A percentile compares a stretch with the other conserved stretches of the same genome.
Conservation (phyloP, 2,113 vertebrate genomes). For the Asarcornis scutulata region DNA sequence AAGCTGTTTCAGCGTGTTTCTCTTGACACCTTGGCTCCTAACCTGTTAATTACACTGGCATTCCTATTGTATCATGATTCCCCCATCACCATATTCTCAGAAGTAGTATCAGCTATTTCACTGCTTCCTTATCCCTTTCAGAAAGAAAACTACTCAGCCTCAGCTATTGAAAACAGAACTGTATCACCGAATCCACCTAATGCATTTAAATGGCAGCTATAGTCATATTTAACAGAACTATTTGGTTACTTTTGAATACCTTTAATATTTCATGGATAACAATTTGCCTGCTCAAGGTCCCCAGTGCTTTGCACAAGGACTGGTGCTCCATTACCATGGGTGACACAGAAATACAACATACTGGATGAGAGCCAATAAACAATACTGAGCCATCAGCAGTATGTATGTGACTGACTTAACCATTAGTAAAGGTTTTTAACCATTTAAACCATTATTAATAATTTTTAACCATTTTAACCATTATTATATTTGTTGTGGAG, state of each 20-base stretch:
- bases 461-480: too few species aligned
- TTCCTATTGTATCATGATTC: not conserved
- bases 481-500: too few species aligned
- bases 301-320: not conserved
- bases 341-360: not conserved
- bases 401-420: accelerated
- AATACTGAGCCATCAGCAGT: not conserved
- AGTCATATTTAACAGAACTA: not conserved
- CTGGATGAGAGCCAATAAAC: not conserved
- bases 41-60: not conserved
- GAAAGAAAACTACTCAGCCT: not conserved
- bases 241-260: not conserved
- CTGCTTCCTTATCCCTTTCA: not conserved
- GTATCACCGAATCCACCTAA: not conserved
- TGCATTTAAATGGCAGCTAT: not conserved
- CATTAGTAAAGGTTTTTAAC: too few species aligned
- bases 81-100: not conserved
- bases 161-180: not conserved
- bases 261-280: not conserved
- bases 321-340: not conserved
- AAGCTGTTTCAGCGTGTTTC: not conserved
- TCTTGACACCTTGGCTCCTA: not conserved
- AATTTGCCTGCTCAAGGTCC: not conserved
- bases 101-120: not conserved
- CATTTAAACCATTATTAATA: too few species aligned